Percentiles rank a stretch among this genome's conserved stretches.
These are phyloP conservation scores for Choreutis nemorana DNA, from an alignment of 2,888 invertebrate genomes.

Conservation along the genomic window DNA sequence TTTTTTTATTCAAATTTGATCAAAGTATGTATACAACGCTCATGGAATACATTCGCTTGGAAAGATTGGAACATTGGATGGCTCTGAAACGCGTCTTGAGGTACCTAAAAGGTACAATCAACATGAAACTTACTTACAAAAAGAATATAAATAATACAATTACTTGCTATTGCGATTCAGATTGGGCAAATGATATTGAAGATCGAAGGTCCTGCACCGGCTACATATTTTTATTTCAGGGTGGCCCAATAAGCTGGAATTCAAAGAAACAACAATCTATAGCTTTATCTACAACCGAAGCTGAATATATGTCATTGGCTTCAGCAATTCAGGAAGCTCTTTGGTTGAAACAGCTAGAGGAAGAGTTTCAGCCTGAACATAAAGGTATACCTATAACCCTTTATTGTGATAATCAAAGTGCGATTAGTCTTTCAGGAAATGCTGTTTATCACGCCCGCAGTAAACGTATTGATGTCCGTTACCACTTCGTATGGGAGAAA, in stretches of 20 bases:
- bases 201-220: constrained; percentile 16
- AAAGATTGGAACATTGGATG: constrained; percentile 11
- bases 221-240: constrained; percentile 16
- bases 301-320: constrained; percentile 15
- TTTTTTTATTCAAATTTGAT: too few relatives aligned
- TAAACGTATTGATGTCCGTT: constrained; percentile 13
- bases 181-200: constrained; percentile 13
- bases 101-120: constrained; percentile 13
- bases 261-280: constrained; percentile 15
- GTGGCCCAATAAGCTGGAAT: constrained; percentile 16
- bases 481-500: constrained; percentile 11
- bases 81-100: constrained; percentile 13
- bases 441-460: constrained; percentile 14
- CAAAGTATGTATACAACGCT: too few relatives aligned
- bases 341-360: constrained; percentile 12
- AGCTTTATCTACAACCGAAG: constrained; percentile 15
- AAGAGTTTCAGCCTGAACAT: constrained; percentile 10
- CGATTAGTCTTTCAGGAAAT: constrained; percentile 12
- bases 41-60: too few relatives aligned
- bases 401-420: constrained; percentile 15
- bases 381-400: constrained; percentile 10
- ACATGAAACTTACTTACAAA: constrained; percentile 7
- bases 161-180: constrained; percentile 15
- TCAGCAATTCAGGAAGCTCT: constrained; percentile 13
- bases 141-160: constrained; percentile 9